These are phyloP conservation scores for Bombus impatiens DNA, from an alignment of 1,140 invertebrate genomes.

Conservation along the genomic window DNA sequence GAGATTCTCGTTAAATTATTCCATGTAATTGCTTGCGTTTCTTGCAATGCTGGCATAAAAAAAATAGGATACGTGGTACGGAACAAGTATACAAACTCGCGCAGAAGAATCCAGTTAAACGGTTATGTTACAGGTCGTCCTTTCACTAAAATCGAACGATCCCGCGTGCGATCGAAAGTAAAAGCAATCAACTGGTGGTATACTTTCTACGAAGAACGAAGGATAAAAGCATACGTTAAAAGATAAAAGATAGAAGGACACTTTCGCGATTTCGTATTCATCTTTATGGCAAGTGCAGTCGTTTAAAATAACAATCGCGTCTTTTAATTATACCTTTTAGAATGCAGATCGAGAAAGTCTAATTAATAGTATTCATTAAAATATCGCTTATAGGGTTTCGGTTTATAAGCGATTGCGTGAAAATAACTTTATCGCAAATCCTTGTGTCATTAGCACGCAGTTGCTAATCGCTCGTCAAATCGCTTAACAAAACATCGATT, in stretches of 20 bases:
- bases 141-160: conserved; percentile 54
- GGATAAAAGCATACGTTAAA: conserved; percentile 1
- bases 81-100: background rate
- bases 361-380: background rate
- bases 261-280: background rate
- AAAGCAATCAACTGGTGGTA: conserved; percentile 32
- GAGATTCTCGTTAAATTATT: background rate
- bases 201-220: conserved; percentile 20
- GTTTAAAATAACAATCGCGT: background rate
- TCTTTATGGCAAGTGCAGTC: background rate
- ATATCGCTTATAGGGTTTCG: too few species aligned
- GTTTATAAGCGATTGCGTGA: too few species aligned
- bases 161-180: conserved; percentile 40
- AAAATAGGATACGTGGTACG: too few species aligned
- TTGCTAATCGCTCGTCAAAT: too few species aligned
- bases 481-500: too few species aligned
- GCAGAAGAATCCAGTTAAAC: conserved; percentile 11
- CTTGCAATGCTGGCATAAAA: background rate
- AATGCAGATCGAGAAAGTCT: background rate
- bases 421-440: too few species aligned
- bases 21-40: background rate
- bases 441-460: too few species aligned
- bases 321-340: background rate
- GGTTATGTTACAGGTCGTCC: conserved; percentile 37
- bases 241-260: background rate